These are phyloP conservation scores for Diadromus collaris DNA, from an alignment of 2,888 invertebrate genomes.

Conservation along the genomic window DNA sequence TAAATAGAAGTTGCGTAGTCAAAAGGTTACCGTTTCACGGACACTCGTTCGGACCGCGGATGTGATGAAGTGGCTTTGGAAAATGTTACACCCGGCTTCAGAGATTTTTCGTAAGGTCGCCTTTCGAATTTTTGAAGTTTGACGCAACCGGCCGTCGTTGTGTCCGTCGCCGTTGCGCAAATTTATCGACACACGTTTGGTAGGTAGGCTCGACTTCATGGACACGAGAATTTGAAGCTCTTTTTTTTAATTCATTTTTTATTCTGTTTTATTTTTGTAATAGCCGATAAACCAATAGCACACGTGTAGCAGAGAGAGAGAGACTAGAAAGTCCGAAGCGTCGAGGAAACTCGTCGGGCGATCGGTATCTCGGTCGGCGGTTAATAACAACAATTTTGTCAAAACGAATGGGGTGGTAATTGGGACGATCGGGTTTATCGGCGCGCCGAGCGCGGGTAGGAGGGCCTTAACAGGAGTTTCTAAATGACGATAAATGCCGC, in stretches of 20 bases:
- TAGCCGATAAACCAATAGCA: neutral
- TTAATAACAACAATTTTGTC: conserved; percentile 73
- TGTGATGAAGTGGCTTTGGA: neutral
- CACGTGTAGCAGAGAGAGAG: neutral
- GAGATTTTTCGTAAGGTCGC: neutral
- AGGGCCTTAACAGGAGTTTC: conserved; percentile 38
- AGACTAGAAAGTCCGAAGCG: conserved; percentile 67
- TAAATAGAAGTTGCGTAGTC: conserved; percentile 2
- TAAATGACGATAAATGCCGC: conserved; percentile 56
- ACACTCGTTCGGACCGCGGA: conserved; percentile 1
- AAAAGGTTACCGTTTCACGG: conserved; percentile 16
- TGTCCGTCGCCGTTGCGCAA: neutral
- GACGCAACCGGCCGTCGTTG: neutral
- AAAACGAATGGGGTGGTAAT: conserved; percentile 69
- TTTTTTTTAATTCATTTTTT: neutral
- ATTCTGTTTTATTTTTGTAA: neutral
- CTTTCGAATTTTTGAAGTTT: neutral
- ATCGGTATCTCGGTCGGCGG: conserved; percentile 65
- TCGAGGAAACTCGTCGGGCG: conserved; percentile 60
- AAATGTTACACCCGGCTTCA: neutral
- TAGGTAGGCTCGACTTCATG: neutral
- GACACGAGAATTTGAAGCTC: neutral
- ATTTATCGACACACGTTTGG: neutral
- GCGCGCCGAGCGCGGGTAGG: neutral
- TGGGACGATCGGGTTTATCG: conserved; percentile 57